Conservation (phyloP, 23 tunicate genomes). For the Phallusia fumigata region DNA sequence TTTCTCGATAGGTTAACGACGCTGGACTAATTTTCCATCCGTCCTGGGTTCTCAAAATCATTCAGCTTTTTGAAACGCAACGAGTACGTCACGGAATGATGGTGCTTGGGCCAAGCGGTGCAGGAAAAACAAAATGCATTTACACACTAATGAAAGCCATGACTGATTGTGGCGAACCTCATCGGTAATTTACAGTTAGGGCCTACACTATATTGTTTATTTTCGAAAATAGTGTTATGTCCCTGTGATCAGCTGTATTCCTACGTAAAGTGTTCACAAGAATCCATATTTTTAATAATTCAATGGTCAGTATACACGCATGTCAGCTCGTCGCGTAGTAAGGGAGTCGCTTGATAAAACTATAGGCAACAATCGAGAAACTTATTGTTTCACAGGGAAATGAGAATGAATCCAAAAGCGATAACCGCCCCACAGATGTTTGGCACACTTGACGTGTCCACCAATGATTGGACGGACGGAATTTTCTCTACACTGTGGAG, state of each 20-base stretch:
- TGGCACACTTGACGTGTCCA: slow-evolving; percentile 89
- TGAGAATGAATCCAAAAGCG: slow-evolving; percentile 96
- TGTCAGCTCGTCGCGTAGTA: too few relatives aligned
- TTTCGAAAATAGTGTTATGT: too few relatives aligned
- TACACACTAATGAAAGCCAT: slow-evolving; percentile 86
- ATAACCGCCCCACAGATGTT: slow-evolving; percentile 94
- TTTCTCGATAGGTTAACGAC: slow-evolving; percentile 27
- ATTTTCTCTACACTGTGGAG: slow-evolving; percentile 92
- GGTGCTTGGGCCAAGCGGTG: slow-evolving; percentile 91
- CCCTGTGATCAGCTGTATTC: too few relatives aligned
- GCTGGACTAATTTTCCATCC: slow-evolving; percentile 69
- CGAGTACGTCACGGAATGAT: slow-evolving; percentile 92
- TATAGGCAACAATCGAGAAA: too few relatives aligned
- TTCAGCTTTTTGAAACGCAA: slow-evolving; percentile 83
- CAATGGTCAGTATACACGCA: too few relatives aligned
- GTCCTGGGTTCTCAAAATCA: slow-evolving; percentile 69
- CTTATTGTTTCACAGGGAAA: slow-evolving; percentile 41
- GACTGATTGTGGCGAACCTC: slow-evolving; percentile 80
- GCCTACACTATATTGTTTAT: not conserved
- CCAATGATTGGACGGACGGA: slow-evolving; percentile 95
- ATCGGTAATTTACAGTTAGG: slow-evolving; percentile 30
- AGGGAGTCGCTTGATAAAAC: too few relatives aligned
- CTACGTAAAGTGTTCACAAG: too few relatives aligned
- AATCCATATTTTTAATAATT: too few relatives aligned
- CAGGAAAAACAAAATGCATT: slow-evolving; percentile 84